These are phyloP conservation scores for Pyrochroa serraticornis DNA, from an alignment of 2,888 invertebrate genomes.

Conservation along the genomic window DNA sequence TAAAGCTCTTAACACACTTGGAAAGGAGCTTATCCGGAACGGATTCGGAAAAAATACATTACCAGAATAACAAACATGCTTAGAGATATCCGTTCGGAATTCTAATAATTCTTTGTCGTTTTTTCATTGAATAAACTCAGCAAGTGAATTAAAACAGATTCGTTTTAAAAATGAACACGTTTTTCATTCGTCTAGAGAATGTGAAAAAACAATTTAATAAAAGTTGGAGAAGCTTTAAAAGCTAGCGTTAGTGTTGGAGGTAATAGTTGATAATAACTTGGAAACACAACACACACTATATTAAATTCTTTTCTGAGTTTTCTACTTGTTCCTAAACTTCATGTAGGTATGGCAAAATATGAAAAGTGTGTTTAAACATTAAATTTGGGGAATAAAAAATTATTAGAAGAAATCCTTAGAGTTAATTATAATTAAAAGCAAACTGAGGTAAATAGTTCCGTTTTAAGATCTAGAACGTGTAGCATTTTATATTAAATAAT, in stretches of 20 bases:
- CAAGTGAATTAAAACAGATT: not conserved
- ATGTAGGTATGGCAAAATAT: too few species aligned
- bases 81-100: constrained; percentile 21
- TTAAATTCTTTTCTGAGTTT: constrained; percentile 16
- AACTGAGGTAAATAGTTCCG: too few species aligned
- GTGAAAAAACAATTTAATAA: constrained; percentile 20
- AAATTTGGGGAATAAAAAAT: too few species aligned
- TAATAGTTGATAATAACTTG: constrained; percentile 14
- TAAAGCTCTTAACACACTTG: constrained; percentile 30
- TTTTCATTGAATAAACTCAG: constrained; percentile 1
- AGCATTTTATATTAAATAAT: too few species aligned
- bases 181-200: constrained; percentile 7
- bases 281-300: constrained; percentile 8
- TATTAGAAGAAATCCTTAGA: too few species aligned
- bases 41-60: constrained; percentile 33
- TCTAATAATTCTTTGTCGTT: constrained; percentile 21
- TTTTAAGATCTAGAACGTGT: too few species aligned
- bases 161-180: constrained; percentile 17
- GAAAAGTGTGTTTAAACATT: too few species aligned
- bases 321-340: too few species aligned
- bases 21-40: constrained; percentile 29
- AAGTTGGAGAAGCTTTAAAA: constrained; percentile 1
- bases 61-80: constrained; percentile 29
- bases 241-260: too few species aligned
- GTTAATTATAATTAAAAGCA: too few species aligned